Percentiles rank a stretch among this genome's conserved stretches.
phyloP scores from a whole-genome alignment of 2,888 invertebrate species.

The Electrophaes corylata region DNA sequence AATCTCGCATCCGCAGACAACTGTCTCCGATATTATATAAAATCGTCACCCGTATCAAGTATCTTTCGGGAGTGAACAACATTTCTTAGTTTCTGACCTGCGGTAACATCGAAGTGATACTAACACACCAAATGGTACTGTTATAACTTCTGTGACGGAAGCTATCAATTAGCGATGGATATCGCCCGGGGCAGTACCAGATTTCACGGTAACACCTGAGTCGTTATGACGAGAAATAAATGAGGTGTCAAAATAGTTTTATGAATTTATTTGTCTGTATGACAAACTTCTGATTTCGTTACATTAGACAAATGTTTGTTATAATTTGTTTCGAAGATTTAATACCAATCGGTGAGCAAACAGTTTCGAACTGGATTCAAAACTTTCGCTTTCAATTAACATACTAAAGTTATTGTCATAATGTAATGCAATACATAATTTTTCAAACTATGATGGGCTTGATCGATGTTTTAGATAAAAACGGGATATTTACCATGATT shows the following conservation, averaged over 20 bases:
- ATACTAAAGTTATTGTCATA: too few relatives aligned
- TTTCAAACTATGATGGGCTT: too few relatives aligned
- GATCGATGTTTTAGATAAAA: too few relatives aligned
- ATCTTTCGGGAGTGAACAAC: background rate
- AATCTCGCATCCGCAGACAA: background rate
- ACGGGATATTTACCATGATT: too few relatives aligned
- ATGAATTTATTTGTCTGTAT: constrained; percentile 27
- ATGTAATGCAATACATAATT: too few relatives aligned
- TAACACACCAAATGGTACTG: background rate
- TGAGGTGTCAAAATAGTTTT: constrained; percentile 32
- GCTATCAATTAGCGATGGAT: constrained; percentile 29
- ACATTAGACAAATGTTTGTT: constrained; percentile 24
- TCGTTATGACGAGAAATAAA: constrained; percentile 28
- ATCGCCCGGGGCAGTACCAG: constrained; percentile 26
- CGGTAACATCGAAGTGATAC: constrained; percentile 1
- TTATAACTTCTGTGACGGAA: constrained; percentile 17
- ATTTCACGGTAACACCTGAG: constrained; percentile 26
- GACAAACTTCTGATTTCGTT: constrained; percentile 25
- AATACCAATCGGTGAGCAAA: constrained; percentile 9
- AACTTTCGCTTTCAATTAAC: background rate
- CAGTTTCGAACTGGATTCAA: constrained; percentile 15
- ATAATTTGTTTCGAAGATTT: constrained; percentile 25
- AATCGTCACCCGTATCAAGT: background rate
- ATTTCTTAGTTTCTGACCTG: background rate
- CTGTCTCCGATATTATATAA: background rate